Evolutionary conservation across 2,888 invertebrate genomes (phyloP), one percentile per base, ranked within the genome.

Genomic region (Xestia rhomboidea): DNA sequence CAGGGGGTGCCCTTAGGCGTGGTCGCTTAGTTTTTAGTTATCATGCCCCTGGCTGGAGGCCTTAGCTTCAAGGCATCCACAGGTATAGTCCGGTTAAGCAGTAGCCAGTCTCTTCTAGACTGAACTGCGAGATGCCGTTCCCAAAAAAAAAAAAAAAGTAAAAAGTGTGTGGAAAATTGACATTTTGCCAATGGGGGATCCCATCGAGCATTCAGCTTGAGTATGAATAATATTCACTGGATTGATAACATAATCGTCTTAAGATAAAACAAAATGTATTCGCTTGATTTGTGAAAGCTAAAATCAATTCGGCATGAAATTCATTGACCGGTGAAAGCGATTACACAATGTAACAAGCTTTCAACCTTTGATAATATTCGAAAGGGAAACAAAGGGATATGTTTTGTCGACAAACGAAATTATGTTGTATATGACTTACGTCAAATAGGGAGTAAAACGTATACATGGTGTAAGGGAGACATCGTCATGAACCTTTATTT

Each of bases 291-390:
- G 70, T 71, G 57, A 74, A 70, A 60, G 68, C 30, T 54, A 41
- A 70, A 79, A 51, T 71, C 69, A 80, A 70, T 80, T 60, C 38
- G 54, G 70, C 68, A 46, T 74, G 67, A 80, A 74, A 64, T 71
- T 79, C 75, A 84, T 51, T 71, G 80, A 46, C 62, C 46, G 57
- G 57, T 34, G 63, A 63, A 79, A 63, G 44, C 49, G 77, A 69
- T 79, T 66, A 69, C 66, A 83, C 44, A n/a, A 57, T 69, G 77
- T 76, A 44, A 57, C 76, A 38, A 69, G 57, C 60, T 77, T 77
- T 67, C 51, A 51, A 51, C 41, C 7, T 81, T 27, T 46, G 34
- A 54, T 57, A 54, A 73, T 64, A 57, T 73, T 24, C 10, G 24
- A 66, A 72, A 11, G 30, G 51, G n/a, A 60, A 60, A 49, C 30